phyloP scores from a whole-genome alignment of 2,888 invertebrate species.

The Lissonota sp. region DNA sequence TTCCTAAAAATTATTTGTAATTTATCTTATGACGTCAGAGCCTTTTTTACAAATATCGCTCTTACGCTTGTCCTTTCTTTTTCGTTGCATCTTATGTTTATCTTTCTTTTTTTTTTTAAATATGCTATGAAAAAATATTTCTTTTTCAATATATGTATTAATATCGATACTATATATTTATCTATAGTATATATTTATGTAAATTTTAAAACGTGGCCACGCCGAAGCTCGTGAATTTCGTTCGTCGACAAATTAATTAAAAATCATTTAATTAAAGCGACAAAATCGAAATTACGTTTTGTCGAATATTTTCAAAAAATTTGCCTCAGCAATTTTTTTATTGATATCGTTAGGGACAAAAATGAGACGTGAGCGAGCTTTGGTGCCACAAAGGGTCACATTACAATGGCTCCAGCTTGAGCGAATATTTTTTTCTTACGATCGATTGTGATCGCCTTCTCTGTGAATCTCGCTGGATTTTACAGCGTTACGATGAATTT shows the following conservation, averaged over 20 bases:
- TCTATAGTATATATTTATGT: slow-evolving; percentile 38
- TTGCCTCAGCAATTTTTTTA: background rate
- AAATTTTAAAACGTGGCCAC: slow-evolving; percentile 40
- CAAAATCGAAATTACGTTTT: background rate
- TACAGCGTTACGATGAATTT: slow-evolving; percentile 25
- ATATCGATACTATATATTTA: slow-evolving; percentile 40
- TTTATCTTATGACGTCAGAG: slow-evolving; percentile 8
- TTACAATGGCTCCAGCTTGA: slow-evolving; percentile 22
- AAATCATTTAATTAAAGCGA: background rate
- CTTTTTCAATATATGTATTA: slow-evolving; percentile 17
- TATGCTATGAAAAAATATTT: slow-evolving; percentile 11
- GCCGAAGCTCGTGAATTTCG: slow-evolving; percentile 44
- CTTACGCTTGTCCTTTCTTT: slow-evolving; percentile 56
- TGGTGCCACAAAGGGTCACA: slow-evolving; percentile 35
- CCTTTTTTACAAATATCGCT: slow-evolving; percentile 48
- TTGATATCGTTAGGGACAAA: background rate
- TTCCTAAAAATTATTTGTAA: background rate
- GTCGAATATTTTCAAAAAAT: no score
- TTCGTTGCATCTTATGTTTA: slow-evolving; percentile 48
- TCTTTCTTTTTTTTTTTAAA: slow-evolving; percentile 10
- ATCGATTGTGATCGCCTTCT: slow-evolving; percentile 58
- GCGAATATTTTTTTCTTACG: slow-evolving; percentile 36
- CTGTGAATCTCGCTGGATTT: slow-evolving; percentile 27
- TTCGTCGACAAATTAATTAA: background rate
- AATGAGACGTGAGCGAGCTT: slow-evolving; percentile 35